Percentiles rank a stretch among this genome's conserved stretches.
Evolutionary conservation across 1,140 invertebrate genomes (phyloP).

Genomic region (Tetramorium parvispinum): DNA sequence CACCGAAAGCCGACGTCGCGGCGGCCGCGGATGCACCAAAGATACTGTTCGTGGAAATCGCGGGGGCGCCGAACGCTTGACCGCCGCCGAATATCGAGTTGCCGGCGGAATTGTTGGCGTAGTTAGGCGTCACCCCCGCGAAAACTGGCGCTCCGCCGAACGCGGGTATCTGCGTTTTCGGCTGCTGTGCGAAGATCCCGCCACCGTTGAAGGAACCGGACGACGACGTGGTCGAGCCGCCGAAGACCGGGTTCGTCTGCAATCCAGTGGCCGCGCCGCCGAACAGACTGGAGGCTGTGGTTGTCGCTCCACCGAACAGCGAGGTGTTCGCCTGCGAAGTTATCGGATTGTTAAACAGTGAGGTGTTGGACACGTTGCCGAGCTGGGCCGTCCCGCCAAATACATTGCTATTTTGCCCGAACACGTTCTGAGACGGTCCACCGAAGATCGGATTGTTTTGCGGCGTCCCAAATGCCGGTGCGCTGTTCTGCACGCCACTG

Average conservation of each 20-base stretch:
- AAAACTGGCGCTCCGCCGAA: constrained; percentile 81
- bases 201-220: constrained; percentile 56
- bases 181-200: constrained; percentile 69
- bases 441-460: constrained; percentile 75
- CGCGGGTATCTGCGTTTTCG: constrained; percentile 64
- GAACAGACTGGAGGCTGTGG: constrained; percentile 58
- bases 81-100: constrained; percentile 75
- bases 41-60: constrained; percentile 57
- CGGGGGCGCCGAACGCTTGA: constrained; percentile 69
- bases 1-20: constrained; percentile 69
- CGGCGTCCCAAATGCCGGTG: constrained; percentile 64
- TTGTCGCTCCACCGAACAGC: constrained; percentile 61
- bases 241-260: constrained; percentile 68
- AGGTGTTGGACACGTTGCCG: constrained; percentile 40
- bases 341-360: constrained; percentile 71
- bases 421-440: constrained; percentile 71
- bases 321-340: constrained; percentile 62
- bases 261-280: constrained; percentile 56
- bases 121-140: constrained; percentile 61
- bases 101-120: not conserved
- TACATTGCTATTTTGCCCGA: constrained; percentile 75
- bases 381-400: constrained; percentile 74
- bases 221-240: constrained; percentile 35
- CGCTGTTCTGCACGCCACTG: constrained; percentile 62
- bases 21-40: constrained; percentile 65